phyloP scores from a whole-genome alignment of 2,113 vertebrate species.

The Arothron firmamentum region DNA sequence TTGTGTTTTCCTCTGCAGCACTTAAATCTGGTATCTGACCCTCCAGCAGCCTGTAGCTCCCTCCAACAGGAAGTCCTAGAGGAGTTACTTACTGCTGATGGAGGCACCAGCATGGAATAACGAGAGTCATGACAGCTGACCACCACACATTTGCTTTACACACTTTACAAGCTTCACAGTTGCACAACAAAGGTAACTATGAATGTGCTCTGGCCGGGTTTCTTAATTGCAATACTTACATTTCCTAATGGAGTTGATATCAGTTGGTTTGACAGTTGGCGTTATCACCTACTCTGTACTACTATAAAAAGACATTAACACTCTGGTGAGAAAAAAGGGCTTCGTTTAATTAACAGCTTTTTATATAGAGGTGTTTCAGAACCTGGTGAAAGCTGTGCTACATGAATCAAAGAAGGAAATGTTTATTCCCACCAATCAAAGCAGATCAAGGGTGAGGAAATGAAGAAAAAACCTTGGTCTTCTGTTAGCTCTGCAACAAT shows the following conservation, averaged over 20 bases:
- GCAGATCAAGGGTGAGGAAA: too few relatives aligned
- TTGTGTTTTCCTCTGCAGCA: conserved; percentile 54
- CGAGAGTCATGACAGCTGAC: neutral
- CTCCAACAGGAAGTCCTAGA: conserved; percentile 53
- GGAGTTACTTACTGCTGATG: conserved; percentile 4
- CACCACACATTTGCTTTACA: neutral
- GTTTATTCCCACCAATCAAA: too few relatives aligned
- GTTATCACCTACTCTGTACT: neutral
- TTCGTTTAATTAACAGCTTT: too few relatives aligned
- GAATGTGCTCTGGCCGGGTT: conserved; percentile 16
- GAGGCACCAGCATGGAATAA: conserved; percentile 4
- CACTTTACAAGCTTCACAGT: neutral
- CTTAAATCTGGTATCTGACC: conserved; percentile 67
- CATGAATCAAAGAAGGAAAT: too few relatives aligned
- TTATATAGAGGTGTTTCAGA: too few relatives aligned
- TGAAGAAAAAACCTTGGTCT: neutral
- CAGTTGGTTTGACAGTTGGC: conserved; percentile 12
- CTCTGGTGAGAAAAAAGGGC: too few relatives aligned
- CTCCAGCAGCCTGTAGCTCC: conserved; percentile 64
- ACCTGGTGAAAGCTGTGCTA: too few relatives aligned
- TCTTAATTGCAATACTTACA: conserved; percentile 24
- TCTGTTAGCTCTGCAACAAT: neutral
- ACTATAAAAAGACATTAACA: neutral
- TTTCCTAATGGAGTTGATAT: conserved; percentile 23
- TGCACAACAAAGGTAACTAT: too few relatives aligned